phyloP scores from a whole-genome alignment of 1,140 invertebrate genomes.

The Drosophila carrolli region DNA sequence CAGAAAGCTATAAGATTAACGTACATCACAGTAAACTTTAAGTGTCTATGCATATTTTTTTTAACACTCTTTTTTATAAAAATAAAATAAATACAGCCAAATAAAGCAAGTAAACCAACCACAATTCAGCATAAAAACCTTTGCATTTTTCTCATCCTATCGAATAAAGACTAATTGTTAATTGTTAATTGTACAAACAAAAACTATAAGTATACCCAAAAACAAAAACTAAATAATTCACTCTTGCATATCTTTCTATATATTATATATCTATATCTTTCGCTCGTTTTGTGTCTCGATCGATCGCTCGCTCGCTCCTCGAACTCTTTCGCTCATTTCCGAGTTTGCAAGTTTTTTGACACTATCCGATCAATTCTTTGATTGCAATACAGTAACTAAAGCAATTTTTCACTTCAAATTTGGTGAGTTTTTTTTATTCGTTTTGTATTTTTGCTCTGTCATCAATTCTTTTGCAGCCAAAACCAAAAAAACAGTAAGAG shows the following conservation, averaged over 20 bases:
- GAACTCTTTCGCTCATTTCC: constrained; percentile 75
- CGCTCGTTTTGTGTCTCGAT: constrained; percentile 75
- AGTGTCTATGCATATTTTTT: constrained; percentile 56
- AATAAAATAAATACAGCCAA: constrained; percentile 25
- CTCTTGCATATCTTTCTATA: constrained; percentile 58
- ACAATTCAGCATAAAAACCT: constrained; percentile 68
- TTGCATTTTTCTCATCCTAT: constrained; percentile 77
- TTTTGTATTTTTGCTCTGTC: constrained; percentile 72
- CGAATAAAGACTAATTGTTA: constrained; percentile 61
- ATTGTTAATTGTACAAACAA: constrained; percentile 54
- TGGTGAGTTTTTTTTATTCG: constrained; percentile 78
- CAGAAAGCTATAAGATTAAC: constrained; percentile 52
- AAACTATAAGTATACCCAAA: constrained; percentile 23
- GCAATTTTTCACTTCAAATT: constrained; percentile 70
- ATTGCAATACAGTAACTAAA: constrained; percentile 74
- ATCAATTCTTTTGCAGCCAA: constrained; percentile 75
- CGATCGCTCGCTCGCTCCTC: constrained; percentile 73
- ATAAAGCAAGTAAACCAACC: constrained; percentile 68
- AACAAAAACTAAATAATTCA: constrained; percentile 57
- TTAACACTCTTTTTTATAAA: constrained; percentile 42
- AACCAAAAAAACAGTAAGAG: constrained; percentile 44
- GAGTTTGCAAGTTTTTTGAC: constrained; percentile 68
- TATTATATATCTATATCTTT: constrained; percentile 62
- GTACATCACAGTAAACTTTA: constrained; percentile 67
- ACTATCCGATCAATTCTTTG: constrained; percentile 65